Percentiles rank a stretch among this genome's conserved stretches.
Evolutionary conservation across 1,140 invertebrate species (phyloP).

Genomic region (Temnothorax longispinosus): DNA sequence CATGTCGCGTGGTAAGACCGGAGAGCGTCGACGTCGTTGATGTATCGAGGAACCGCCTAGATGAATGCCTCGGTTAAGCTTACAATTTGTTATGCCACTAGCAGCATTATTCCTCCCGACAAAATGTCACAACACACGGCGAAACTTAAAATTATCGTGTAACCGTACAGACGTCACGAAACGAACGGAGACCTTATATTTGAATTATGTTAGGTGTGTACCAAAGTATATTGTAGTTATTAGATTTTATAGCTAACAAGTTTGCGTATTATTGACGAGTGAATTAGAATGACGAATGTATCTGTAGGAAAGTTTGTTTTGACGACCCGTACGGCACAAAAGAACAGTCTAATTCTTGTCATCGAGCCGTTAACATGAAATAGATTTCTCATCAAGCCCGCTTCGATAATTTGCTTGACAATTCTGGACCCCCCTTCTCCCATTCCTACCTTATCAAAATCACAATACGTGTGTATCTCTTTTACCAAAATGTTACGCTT

Average conservation of each 20-base stretch:
- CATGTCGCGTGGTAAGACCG: not conserved
- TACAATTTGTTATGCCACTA: slow-evolving; percentile 29
- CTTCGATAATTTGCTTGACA: too few species aligned
- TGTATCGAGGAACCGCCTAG: slow-evolving; percentile 23
- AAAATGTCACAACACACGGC: slow-evolving; percentile 3
- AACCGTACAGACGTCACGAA: not conserved
- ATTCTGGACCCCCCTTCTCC: too few species aligned
- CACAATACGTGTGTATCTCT: not conserved
- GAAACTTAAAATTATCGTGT: slow-evolving; percentile 10
- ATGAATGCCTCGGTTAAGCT: slow-evolving; percentile 12
- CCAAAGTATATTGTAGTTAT: not conserved
- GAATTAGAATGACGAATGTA: too few species aligned
- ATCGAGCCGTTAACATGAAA: too few species aligned
- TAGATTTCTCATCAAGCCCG: too few species aligned
- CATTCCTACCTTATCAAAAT: too few species aligned
- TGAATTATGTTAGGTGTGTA: not conserved
- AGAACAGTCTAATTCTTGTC: too few species aligned
- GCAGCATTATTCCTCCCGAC: not conserved
- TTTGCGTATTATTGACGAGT: too few species aligned
- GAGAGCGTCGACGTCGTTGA: slow-evolving; percentile 14
- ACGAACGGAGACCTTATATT: not conserved
- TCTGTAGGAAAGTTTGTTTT: too few species aligned
- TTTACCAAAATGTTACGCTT: not conserved
- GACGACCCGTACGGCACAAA: too few species aligned
- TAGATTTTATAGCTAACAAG: too few species aligned